phyloP scores from a whole-genome alignment of 2,888 invertebrate species.

The Plagiodera versicolora region DNA sequence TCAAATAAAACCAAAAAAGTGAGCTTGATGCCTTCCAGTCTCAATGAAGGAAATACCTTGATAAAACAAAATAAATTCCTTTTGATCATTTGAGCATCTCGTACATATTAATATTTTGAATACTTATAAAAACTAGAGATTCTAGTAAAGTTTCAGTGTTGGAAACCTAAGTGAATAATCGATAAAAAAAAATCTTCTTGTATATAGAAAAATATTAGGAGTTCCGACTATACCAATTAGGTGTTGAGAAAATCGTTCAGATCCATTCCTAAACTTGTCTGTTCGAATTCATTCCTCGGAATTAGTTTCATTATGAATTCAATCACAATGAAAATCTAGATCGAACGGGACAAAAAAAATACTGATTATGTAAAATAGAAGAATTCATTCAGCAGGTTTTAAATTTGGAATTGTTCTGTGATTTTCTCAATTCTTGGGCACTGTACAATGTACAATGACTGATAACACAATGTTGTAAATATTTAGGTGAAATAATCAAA shows the following conservation, averaged over 20 bases:
- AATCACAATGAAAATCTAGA: too few species aligned
- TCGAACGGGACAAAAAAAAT: too few species aligned
- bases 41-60: background rate
- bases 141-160: background rate
- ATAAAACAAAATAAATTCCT: background rate
- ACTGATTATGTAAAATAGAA: too few species aligned
- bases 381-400: background rate
- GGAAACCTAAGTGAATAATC: background rate
- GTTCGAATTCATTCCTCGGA: too few species aligned
- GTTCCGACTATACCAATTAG: conserved; percentile 14
- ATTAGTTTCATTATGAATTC: too few species aligned
- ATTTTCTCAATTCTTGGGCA: conserved; percentile 36
- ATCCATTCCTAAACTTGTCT: background rate
- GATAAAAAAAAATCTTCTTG: background rate
- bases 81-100: background rate
- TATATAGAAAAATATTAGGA: background rate
- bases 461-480: conserved; percentile 43
- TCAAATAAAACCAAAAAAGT: too few species aligned
- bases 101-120: background rate
- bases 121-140: background rate
- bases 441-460: conserved; percentile 48
- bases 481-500: conserved; percentile 18
- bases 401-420: background rate
- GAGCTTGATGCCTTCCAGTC: too few species aligned
- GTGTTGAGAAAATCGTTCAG: conserved; percentile 14